A percentile compares a stretch with the other conserved stretches of the same genome.
These are phyloP conservation scores for Myathropa florea DNA, from an alignment of 2,888 invertebrate species.

Conservation along the genomic window DNA sequence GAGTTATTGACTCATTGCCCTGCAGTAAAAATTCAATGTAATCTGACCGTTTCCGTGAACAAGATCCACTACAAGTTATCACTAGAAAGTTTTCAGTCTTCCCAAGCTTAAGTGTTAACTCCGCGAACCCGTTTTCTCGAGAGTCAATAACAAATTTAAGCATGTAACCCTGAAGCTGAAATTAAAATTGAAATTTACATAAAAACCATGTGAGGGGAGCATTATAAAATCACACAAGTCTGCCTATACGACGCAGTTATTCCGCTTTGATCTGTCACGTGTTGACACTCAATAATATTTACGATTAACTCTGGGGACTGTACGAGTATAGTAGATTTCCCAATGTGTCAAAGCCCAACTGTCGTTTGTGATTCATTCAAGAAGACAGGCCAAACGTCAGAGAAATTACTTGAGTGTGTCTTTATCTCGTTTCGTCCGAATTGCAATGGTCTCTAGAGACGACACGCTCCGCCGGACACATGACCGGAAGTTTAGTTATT, in stretches of 20 bases:
- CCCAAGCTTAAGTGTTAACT: background rate
- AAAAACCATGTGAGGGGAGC: background rate
- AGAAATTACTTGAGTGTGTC: background rate
- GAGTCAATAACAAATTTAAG: background rate
- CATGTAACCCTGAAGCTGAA: background rate
- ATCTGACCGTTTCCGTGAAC: background rate
- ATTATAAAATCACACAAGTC: background rate
- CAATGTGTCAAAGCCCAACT: background rate
- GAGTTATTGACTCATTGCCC: background rate
- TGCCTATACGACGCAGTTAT: background rate
- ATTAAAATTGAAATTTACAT: background rate
- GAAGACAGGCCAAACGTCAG: background rate
- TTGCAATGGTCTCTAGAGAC: background rate
- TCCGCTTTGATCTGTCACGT: background rate
- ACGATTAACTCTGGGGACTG: background rate
- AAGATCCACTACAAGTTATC: background rate
- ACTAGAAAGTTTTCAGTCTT: background rate
- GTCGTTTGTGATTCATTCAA: background rate
- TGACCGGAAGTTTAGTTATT: background rate
- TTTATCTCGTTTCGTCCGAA: background rate
- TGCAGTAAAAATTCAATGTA: background rate
- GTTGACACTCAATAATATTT: background rate
- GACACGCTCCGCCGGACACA: background rate
- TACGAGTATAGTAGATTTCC: background rate
- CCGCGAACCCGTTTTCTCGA: background rate